Evolutionary conservation across 1,140 invertebrate species (phyloP).

Genomic region (Bombus fervidus): DNA sequence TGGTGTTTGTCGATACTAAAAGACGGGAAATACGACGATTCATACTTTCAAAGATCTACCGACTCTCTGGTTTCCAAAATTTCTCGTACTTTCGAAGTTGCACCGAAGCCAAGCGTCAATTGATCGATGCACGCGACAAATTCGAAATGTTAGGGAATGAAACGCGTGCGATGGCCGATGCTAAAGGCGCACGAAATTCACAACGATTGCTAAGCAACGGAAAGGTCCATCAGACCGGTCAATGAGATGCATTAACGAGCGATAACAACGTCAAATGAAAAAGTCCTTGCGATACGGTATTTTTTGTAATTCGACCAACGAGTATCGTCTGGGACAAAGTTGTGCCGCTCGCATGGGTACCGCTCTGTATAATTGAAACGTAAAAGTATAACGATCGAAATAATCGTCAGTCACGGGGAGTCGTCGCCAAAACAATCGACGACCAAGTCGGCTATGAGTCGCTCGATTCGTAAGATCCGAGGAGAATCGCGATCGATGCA

Average conservation of each 20-base stretch:
- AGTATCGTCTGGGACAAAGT: neutral
- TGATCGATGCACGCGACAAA: neutral
- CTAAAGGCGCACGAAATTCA: constrained; percentile 20
- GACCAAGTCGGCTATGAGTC: neutral
- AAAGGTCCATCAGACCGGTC: constrained; percentile 14
- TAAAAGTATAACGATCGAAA: constrained; percentile 67
- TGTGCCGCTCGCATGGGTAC: neutral
- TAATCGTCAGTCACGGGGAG: constrained; percentile 30
- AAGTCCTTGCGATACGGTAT: constrained; percentile 69
- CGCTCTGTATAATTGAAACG: constrained; percentile 68
- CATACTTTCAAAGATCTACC: neutral
- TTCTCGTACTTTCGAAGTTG: no score
- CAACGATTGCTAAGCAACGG: constrained; percentile 13
- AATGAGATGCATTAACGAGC: constrained; percentile 69
- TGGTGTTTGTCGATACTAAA: neutral
- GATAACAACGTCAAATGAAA: constrained; percentile 73
- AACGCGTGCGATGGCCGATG: neutral
- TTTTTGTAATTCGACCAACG: constrained; percentile 48
- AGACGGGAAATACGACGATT: neutral
- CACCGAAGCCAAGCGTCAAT: neutral
- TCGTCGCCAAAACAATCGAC: neutral
- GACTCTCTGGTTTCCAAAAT: neutral
- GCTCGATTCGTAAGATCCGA: neutral
- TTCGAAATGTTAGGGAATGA: neutral
- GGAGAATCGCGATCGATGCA: neutral